Evolutionary conservation across 64 coral and sea anemone genomes (phyloP), one percentile per base, ranked within the genome.

Genomic region (Anthopleura sola): DNA sequence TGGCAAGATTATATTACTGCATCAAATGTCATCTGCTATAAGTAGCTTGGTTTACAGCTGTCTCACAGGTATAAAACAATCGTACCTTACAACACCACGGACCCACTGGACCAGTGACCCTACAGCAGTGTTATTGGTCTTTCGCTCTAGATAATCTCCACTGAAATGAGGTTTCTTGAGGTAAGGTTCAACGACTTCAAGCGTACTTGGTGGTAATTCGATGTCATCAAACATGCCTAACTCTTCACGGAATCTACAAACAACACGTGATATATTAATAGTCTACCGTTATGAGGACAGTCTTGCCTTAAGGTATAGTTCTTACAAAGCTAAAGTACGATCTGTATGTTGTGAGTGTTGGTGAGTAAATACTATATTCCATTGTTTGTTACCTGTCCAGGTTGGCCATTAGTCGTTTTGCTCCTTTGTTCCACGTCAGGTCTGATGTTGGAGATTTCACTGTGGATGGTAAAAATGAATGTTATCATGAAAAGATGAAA

Each of bases 391-490:
- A 99, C 96, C 96, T 89, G 85, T 99, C 96, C 23, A 99, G 88
- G 26, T 99, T 99, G 29, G 96, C 96, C 96, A 99, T 99, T 33
- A 99, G 86, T 32, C 96, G 92, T 50, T 99, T 99, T 12, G 96
- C 96, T 74, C 96, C 96, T 87, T 99, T 99, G 85, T 99, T 99
- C 96, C 96, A 99, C 16, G 96, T 99, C 57, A 99, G 60, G 68
- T 99, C 96, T 29, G 96, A 99, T 17, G 92, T 90, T 48, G 96
- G 90, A 0, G 96, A 99, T 87, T 99, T 99, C 15, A 99, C 96
- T 99, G 33, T 34, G 66, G 16, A 71, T 31, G 11, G 14, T 55
- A 93, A 53, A 53, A 12, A 49, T 89, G 48, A 21, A 83, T 56
- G 3, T 60, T 11, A 19, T 50, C 6, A 9, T 75, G 40, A 24